Base-by-base conservation (phyloP, 2,797 vertebrate genomes). In the Champsocephalus esox region DNA sequence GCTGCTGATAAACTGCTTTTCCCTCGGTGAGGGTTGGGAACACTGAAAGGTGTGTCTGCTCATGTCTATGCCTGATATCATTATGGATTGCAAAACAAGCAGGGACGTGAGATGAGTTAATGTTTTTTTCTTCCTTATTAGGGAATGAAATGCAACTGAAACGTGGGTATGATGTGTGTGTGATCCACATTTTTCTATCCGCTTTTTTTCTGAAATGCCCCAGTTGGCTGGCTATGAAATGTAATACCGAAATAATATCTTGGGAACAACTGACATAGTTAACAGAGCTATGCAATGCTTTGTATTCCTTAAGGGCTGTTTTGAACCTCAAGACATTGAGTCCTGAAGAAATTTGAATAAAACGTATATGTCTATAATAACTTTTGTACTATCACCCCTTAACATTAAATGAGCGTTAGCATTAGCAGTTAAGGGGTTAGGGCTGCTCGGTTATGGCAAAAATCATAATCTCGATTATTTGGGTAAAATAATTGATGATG, bases 11-110 rank as follows among this genome's bases (percentile, higher is more conserved):
- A 63, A 28, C 21, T 55, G 65, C 58, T 87, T 84, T 59, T 51
- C 52, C 54, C 52, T 68, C 62, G 70, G 41, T 79, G 66, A 67
- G 74, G 70, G 77, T 68, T 69, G 72, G 70, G 77, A 83, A 86
- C 75, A 82, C 43, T 63, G 9, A 61, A 88, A 92, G 90, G 92
- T 89, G 88, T 92, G 93, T 88, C 90, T 69, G 63, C 87, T 90
- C 92, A 43, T 86, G 92, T 90, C 91, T 77, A 63, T 76, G 88
- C 87, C 88, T 88, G 89, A 89, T 89, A 85, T 87, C 84, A 89
- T 71, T 67, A 70, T 46, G 12, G 85, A 79, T 61, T 88, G 82
- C 85, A 85, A 87, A 88, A 88, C 92, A 90, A 86, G 92, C 83
- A 75, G 71, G 45, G 85, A 73, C 92, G 83, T 55, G 90, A 88